These are phyloP conservation scores for Zaprionus bogoriensis DNA, from an alignment of 2,888 invertebrate species.

Conservation along the genomic window DNA sequence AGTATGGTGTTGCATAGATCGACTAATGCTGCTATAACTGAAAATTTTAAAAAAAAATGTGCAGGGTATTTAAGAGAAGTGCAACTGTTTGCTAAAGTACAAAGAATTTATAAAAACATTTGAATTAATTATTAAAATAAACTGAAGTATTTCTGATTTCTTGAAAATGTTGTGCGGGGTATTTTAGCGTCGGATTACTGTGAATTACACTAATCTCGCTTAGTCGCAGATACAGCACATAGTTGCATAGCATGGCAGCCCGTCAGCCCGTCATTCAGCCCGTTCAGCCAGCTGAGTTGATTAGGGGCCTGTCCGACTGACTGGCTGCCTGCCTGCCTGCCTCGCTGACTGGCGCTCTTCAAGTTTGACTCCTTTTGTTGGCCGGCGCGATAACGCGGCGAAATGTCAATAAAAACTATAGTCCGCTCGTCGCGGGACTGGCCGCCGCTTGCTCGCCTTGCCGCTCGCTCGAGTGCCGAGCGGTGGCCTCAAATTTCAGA, in stretches of 20 bases:
- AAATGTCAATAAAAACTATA: slow-evolving; percentile 76
- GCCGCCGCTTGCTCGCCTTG: too few species aligned
- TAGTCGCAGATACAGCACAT: slow-evolving; percentile 13
- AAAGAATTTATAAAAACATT: too few species aligned
- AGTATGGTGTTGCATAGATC: too few species aligned
- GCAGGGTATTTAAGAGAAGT: too few species aligned
- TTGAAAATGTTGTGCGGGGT: slow-evolving; percentile 8
- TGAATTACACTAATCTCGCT: neutral
- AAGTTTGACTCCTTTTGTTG: slow-evolving; percentile 77
- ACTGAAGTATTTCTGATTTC: too few species aligned
- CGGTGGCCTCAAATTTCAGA: slow-evolving; percentile 73
- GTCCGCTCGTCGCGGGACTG: slow-evolving; percentile 52
- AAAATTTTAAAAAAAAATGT: too few species aligned
- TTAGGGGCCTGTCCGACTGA: slow-evolving; percentile 63
- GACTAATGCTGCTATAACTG: too few species aligned
- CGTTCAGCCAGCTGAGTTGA: slow-evolving; percentile 62
- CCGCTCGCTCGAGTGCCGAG: slow-evolving; percentile 54
- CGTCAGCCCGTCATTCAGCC: slow-evolving; percentile 24
- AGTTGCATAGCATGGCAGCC: slow-evolving; percentile 37
- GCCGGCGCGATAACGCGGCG: slow-evolving; percentile 70
- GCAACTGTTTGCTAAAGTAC: too few species aligned
- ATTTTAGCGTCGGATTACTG: slow-evolving; percentile 31
- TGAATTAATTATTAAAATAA: too few species aligned
- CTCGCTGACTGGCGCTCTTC: slow-evolving; percentile 59
- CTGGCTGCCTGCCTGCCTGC: slow-evolving; percentile 20